Base-by-base conservation (phyloP, 2,888 invertebrate species). In the Podotricha telesiphe region DNA sequence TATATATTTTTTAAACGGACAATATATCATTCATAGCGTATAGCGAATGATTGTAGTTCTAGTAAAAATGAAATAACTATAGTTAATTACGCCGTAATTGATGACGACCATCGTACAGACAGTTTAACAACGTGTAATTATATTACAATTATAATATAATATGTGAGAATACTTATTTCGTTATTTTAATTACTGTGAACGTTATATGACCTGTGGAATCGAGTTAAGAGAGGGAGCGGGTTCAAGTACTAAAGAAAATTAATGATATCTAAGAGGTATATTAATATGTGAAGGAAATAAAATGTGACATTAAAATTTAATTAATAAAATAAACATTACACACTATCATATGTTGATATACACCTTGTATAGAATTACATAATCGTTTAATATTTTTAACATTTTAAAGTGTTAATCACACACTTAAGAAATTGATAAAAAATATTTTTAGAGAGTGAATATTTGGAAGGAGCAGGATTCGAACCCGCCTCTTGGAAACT, bases 11-110 rank as follows among this genome's bases (percentile, higher is more conserved):
- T 37, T 37, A 37, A 28, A 53, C 34, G 4, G n/a, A 28, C 8
- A 22, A 58, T 58, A 58, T 10, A 28, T 22, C n/a, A 59, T 59
- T 59, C 42, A 45, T 42, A 22, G 20, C 2, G 19, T 22, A 45
- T 42, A 22, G 20, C 2, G 19, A 13, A 13, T 20, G 8, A 4
- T 37, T 58, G 20, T 42, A 45, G 8, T 40, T 42, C 59, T 22
- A 28, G 59, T 59, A 59, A 59, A 59, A 59, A 59, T 45, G 4
- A 17, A 45, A 59, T 45, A 45, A 59, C 59, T 59, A 42, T 11
- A 59, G 59, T 20, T 50, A 62, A 59, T 66, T 66, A 66, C 50
- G 13, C 5, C 37, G 48, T 68, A 63, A 68, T 68, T 63, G 63
- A 63, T 42, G 56, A 68, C 63, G 40, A 50, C 61, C 48, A 56